Base-by-base conservation (phyloP, 2,113 vertebrate genomes). In the Cheirogaleus medius region DNA sequence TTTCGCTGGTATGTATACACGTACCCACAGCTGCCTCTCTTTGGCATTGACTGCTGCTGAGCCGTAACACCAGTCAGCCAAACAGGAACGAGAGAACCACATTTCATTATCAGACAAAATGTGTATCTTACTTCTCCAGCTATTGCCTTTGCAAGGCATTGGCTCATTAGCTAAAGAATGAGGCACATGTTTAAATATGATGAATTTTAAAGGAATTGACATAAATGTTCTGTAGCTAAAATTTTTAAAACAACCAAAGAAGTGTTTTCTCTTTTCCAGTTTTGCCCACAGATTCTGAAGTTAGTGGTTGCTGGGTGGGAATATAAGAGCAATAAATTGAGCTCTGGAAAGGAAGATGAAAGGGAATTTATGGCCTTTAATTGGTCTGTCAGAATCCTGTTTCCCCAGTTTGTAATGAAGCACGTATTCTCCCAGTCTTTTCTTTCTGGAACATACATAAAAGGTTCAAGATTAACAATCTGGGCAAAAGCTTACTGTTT, bases 41-140 rank as follows among this genome's bases (percentile, higher is more conserved):
- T 74, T 56, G 73, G 66, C 44, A 63, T 34, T 78, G 74, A n/a
- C 60, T 86, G 25, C 60, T 86, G 39, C 82, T 74, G 68, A 39
- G 66, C 93, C 80, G 78, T 88, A 77, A 82, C 13, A 80, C 76
- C 63, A 68, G 49, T 83, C 94, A 94, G 87, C 87, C 91, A 93
- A 96, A 86, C 78, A 89, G 95, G 92, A 93, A 94, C 94, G 93
- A 91, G 73, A 78, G 39, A 95, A 78, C 87, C 68, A 87, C 80
- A 87, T 83, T 93, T 96, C 82, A 91, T 95, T 97, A 76, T 90
- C 69, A 84, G 95, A 56, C 39, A 69, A 47, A 89, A 94, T 71
- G 83, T 60, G 58, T 86, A 90, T 91, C 86, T 94, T 82, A 93
- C 37, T 84, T 97, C 81, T 94, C 86, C 77, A 91, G 89, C 82